Base-by-base conservation (phyloP, 2,797 vertebrate genomes). In the Nyctibius grandis region DNA sequence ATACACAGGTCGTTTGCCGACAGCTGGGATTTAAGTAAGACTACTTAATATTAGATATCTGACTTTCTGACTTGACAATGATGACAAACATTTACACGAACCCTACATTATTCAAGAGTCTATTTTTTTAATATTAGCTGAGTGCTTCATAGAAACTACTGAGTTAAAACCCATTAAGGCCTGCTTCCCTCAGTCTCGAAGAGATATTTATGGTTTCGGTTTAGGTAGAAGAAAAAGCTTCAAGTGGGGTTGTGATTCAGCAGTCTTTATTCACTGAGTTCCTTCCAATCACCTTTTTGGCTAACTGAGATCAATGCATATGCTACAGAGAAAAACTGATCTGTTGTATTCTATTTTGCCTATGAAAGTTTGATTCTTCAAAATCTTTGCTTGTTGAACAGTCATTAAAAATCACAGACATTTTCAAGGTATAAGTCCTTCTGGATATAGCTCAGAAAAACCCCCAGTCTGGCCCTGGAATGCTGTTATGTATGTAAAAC, bases 11-110 rank as follows among this genome's bases (percentile, higher is more conserved):
- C 59, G 98, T 98, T 88, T 99, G 99, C 94, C 98, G 98, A 77
- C 99, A 99, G 88, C 98, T 99, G 93, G 99, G 99, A 97, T 99
- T 99, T 97, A 99, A 98, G 99, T 99, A 98, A 98, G 98, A 67
- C 38, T 45, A 36, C 13, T 53, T 70, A 75, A 50, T 70, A 26
- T 26, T 74, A 77, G 45, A 33, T 83, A 42, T 61, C 36, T 85
- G 61, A 70, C 47, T 83, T 45, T 56, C 12, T 88, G 81, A 85
- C 67, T 92, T 85, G 25, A 79, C n/a, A 74, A 9, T 9, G 47
- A 70, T 70, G 60, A 57, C 29, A 64, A 89, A 78, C 31, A 78
- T 36, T 69, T 85, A 88, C 8, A 12, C 16, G 50, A 95, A 74
- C 29, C 31, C 67, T 80, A 42, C 21, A 10, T 12, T 82, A n/a